These are phyloP conservation scores for Linurgus olivaceus DNA, from an alignment of 2,797 vertebrate species.

Conservation along the genomic window DNA sequence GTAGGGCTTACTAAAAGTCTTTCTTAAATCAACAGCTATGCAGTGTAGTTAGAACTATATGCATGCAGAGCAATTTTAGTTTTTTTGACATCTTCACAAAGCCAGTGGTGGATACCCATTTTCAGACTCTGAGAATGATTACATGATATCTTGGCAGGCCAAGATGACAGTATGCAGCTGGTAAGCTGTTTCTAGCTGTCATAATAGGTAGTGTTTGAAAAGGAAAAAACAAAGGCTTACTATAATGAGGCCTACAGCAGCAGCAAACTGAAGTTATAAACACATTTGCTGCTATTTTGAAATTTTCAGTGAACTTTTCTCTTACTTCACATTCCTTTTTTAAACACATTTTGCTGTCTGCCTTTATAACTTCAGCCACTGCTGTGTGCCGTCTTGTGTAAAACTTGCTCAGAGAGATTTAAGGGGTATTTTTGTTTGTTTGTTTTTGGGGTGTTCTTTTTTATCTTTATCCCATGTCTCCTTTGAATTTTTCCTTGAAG, in stretches of 20 bases:
- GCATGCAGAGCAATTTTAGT: slow-evolving; percentile 13
- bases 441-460: slow-evolving; percentile 39
- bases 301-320: slow-evolving; percentile 50
- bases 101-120: slow-evolving; percentile 3
- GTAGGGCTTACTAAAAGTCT: slow-evolving; percentile 39
- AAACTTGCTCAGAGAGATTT: background rate
- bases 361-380: background rate
- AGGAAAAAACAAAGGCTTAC: slow-evolving; percentile 58
- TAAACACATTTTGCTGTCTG: background rate
- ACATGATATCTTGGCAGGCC: slow-evolving; percentile 57
- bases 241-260: slow-evolving; percentile 67
- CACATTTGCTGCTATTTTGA: slow-evolving; percentile 56
- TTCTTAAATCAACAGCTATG: slow-evolving; percentile 38
- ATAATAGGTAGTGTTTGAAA: slow-evolving; percentile 66
- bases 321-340: slow-evolving; percentile 19
- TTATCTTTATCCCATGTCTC: slow-evolving; percentile 9
- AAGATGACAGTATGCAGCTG: slow-evolving; percentile 64
- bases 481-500: slow-evolving; percentile 50
- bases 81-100: slow-evolving; percentile 51
- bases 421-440: slow-evolving; percentile 43
- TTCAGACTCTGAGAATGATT: slow-evolving; percentile 60
- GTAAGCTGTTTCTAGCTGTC: slow-evolving; percentile 65
- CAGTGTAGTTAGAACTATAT: slow-evolving; percentile 16
- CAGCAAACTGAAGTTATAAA: slow-evolving; percentile 64
- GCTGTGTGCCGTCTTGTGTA: background rate